Evolutionary conservation across 2,888 invertebrate genomes (phyloP), one percentile per base, ranked within the genome.

Genomic region (Ochropacha duplaris): DNA sequence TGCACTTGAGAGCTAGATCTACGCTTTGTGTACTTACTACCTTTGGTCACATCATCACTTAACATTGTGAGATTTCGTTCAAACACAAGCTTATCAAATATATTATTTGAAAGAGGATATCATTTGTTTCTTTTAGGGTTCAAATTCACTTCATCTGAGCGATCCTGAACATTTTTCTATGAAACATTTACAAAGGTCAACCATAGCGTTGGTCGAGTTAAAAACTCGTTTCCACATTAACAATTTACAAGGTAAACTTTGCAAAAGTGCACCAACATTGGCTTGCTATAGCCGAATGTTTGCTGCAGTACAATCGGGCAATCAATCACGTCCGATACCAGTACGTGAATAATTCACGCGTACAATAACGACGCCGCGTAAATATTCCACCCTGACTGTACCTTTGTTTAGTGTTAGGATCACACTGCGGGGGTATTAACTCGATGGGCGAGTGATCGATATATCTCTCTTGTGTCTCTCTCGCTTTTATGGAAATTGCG

Each of bases 311-410:
- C 44, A 44, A 44, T 19, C 44, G 19, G 19, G 19, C 44, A 44
- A 19, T 44, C 44, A 44, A 44, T 16, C 19, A 9, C 19, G 39
- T n/a, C 39, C n/a, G 44, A 44, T 19, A 44, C 8, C 44, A 9
- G 19, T 9, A 31, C 57, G 56, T 58, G 52, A 56, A 57, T 65
- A 60, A 57, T 56, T 68, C 58, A 64, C 49, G 56, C 57, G 52
- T 26, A 55, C 57, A 58, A 56, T 68, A 64, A 59, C 54, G 57
- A 36, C 36, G 16, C 19, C 49, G 56, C 44, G 44, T 44, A 44
- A 44, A 44, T 44, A 44, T 44, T 19, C 9, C 19, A 44, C 1
- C 4, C 12, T 11, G 22, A 14, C 12, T 22, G 36, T 36, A 9
- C 36, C 36, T 36, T 36, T 36, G 36, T 36, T 36, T 9, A 5